phyloP scores from a whole-genome alignment of 2,113 vertebrate species.

The Psammodynastes pulverulentus region DNA sequence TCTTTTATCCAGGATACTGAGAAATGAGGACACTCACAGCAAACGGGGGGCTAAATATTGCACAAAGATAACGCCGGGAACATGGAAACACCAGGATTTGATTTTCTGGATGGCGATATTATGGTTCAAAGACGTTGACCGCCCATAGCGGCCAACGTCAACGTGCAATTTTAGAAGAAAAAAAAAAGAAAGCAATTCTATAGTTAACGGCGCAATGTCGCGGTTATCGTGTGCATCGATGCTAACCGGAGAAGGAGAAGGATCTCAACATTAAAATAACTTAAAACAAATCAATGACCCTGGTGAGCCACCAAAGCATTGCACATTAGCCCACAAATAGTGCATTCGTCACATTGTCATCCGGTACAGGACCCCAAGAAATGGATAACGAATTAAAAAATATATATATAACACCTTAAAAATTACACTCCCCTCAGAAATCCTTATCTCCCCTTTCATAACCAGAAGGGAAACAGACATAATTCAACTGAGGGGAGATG shows the following conservation, averaged over 20 bases:
- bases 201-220: constrained; percentile 69
- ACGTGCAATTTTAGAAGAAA: constrained; percentile 71
- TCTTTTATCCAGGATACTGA: not conserved
- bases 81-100: not conserved
- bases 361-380: not conserved
- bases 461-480: constrained; percentile 54
- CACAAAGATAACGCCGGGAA: not conserved
- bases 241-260: constrained; percentile 47
- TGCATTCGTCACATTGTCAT: constrained; percentile 46
- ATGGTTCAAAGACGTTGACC: not conserved
- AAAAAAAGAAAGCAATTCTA: constrained; percentile 66
- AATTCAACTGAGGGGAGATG: constrained; percentile 54
- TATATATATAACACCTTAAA: not conserved
- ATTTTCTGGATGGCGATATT: not conserved
- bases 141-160: constrained; percentile 32
- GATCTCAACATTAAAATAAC: constrained; percentile 55
- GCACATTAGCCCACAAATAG: constrained; percentile 48
- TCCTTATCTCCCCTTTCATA: constrained; percentile 57
- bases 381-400: not conserved
- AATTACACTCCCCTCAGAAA: constrained; percentile 45
- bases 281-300: not conserved
- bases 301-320: constrained; percentile 44
- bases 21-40: not conserved
- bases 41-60: not conserved
- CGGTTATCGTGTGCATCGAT: constrained; percentile 61